phyloP scores from a whole-genome alignment of 2,888 invertebrate genomes.

The Busseola fusca region DNA sequence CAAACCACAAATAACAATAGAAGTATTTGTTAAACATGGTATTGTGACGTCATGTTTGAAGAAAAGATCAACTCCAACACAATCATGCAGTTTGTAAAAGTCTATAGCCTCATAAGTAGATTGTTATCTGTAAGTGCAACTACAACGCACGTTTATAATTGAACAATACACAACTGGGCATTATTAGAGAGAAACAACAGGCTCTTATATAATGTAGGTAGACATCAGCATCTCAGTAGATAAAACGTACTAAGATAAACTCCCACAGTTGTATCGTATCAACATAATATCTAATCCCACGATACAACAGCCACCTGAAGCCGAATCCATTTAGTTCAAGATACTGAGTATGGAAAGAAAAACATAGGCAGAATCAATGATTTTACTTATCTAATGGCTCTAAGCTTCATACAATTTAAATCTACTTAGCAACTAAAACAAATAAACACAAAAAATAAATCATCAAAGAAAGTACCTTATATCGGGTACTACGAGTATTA shows the following conservation, averaged over 20 bases:
- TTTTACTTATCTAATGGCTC: no score
- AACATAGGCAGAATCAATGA: no score
- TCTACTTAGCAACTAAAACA: no score
- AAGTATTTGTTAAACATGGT: constrained; percentile 26
- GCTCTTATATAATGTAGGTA: neutral
- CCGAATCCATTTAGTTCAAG: neutral
- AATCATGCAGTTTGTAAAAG: neutral
- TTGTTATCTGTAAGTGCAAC: neutral
- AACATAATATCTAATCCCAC: constrained; percentile 9
- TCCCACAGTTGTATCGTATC: neutral
- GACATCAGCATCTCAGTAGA: neutral
- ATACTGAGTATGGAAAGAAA: no score
- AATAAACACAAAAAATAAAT: no score
- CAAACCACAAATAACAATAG: constrained; percentile 19
- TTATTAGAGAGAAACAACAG: neutral
- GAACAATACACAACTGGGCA: neutral
- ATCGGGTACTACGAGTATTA: no score
- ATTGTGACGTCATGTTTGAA: constrained; percentile 30
- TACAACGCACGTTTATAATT: neutral
- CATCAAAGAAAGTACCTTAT: no score
- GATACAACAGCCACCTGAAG: neutral
- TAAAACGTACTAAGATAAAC: neutral
- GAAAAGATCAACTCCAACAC: constrained; percentile 18
- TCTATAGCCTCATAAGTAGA: neutral
- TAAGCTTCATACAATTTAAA: no score